A percentile compares a stretch with the other conserved stretches of the same genome.
Evolutionary conservation across 2,797 vertebrate genomes (phyloP).

Genomic region (Lophotriccus pileatus): DNA sequence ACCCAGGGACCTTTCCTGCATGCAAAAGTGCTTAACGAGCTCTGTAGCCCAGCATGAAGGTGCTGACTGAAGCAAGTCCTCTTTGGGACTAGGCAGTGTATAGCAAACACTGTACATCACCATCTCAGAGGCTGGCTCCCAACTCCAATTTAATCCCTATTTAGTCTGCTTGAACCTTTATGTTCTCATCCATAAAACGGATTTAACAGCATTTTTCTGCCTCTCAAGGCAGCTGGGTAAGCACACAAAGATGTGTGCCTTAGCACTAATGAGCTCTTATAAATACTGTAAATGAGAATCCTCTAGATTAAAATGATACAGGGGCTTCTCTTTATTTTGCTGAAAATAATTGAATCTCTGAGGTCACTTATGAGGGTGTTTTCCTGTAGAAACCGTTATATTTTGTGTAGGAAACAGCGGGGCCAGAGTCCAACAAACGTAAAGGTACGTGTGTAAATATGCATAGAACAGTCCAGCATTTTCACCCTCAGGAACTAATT

Average conservation of each 20-base stretch:
- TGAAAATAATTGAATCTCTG: neutral
- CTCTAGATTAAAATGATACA: neutral
- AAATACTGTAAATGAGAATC: neutral
- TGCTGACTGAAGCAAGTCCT: neutral
- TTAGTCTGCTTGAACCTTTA: constrained; percentile 15
- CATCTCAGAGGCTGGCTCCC: neutral
- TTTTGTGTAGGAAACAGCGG: neutral
- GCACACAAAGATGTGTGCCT: neutral
- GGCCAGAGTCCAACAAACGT: neutral
- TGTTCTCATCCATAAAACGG: constrained; percentile 24
- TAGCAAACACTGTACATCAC: neutral
- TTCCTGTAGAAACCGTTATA: neutral
- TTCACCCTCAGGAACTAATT: neutral
- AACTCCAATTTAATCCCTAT: constrained; percentile 24
- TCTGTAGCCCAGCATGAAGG: neutral
- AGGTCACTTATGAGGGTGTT: neutral
- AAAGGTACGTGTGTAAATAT: neutral
- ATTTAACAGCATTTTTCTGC: constrained; percentile 25
- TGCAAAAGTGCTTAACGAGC: neutral
- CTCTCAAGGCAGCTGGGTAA: constrained; percentile 15
- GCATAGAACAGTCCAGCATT: neutral
- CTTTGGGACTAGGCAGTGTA: neutral
- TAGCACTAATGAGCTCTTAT: neutral
- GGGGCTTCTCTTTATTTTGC: neutral
- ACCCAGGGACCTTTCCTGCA: neutral